Evolutionary conservation across 2,888 invertebrate genomes (phyloP).

Genomic region (Xylota segnis): DNA sequence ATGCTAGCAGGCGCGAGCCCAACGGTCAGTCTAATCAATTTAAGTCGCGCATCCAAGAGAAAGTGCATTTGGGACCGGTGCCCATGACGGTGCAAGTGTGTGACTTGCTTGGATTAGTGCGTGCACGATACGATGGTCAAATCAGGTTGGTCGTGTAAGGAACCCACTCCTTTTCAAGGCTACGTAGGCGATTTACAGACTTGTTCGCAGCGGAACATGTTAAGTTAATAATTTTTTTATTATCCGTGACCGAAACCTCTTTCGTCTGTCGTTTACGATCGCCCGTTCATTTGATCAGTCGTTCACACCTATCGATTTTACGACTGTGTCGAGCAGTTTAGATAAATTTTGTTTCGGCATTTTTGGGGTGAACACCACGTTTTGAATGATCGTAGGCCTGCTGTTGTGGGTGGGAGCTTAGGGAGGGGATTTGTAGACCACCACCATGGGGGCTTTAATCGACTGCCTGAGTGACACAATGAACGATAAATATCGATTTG

Average conservation of each 20-base stretch:
- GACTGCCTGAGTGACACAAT: slow-evolving; percentile 15
- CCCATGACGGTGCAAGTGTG: background rate
- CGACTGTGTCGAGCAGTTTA: slow-evolving; percentile 61
- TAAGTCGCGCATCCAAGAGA: slow-evolving; percentile 42
- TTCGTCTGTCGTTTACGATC: slow-evolving; percentile 55
- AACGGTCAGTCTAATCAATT: slow-evolving; percentile 65
- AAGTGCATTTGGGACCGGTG: slow-evolving; percentile 55
- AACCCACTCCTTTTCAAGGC: slow-evolving; percentile 45
- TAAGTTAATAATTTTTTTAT: slow-evolving; percentile 60
- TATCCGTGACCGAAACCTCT: slow-evolving; percentile 60
- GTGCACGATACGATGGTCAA: slow-evolving; percentile 17
- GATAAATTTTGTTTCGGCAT: slow-evolving; percentile 32
- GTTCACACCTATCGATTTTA: slow-evolving; percentile 72
- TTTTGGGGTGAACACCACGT: slow-evolving; percentile 14
- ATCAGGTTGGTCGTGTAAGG: slow-evolving; percentile 58
- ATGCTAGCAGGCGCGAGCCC: slow-evolving; percentile 28
- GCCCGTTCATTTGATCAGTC: slow-evolving; percentile 36
- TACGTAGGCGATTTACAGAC: slow-evolving; percentile 63
- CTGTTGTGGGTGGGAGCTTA: slow-evolving; percentile 16
- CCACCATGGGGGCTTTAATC: slow-evolving; percentile 25
- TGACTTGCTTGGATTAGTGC: slow-evolving; percentile 28
- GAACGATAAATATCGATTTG: slow-evolving; percentile 60
- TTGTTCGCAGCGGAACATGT: slow-evolving; percentile 38
- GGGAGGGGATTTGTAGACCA: slow-evolving; percentile 36
- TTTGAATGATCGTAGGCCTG: background rate